Evolutionary conservation across 2,888 invertebrate genomes (phyloP).

Genomic region (Lymantria monacha): DNA sequence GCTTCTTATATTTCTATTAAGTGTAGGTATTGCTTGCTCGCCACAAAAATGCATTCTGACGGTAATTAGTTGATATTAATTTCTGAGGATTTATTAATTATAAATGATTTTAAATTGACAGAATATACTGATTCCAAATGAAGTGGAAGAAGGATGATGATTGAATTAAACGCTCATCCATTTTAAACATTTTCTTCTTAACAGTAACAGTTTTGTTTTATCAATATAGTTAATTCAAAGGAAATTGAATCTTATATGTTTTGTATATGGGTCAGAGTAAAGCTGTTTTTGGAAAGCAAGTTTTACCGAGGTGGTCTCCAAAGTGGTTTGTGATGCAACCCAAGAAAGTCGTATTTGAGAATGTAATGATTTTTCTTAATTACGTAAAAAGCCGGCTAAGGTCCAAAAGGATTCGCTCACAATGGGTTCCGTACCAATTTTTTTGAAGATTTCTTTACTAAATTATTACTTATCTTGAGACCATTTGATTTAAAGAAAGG

Average conservation of each 20-base stretch:
- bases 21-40: no score
- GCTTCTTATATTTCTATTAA: no score
- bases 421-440: no score
- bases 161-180: conserved; percentile 63
- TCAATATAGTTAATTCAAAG: background rate
- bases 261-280: background rate
- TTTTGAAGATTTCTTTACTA: no score
- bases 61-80: no score
- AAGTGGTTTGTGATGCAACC: conserved; percentile 36
- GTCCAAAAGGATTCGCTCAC: no score
- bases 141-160: conserved; percentile 40
- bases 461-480: no score
- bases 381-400: conserved; percentile 7
- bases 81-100: no score
- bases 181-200: conserved; percentile 46
- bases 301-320: conserved; percentile 45
- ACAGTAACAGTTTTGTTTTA: no score
- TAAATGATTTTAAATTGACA: background rate
- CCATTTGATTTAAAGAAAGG: no score
- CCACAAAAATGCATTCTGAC: no score
- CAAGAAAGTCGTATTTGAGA: conserved; percentile 35
- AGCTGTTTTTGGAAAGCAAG: conserved; percentile 6
- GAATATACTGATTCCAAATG: background rate
- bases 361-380: conserved; percentile 44
- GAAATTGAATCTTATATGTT: conserved; percentile 7